Evolutionary conservation across 1,140 invertebrate species (phyloP), one percentile per base, ranked within the genome.

Genomic region (Nephila pilipes): DNA sequence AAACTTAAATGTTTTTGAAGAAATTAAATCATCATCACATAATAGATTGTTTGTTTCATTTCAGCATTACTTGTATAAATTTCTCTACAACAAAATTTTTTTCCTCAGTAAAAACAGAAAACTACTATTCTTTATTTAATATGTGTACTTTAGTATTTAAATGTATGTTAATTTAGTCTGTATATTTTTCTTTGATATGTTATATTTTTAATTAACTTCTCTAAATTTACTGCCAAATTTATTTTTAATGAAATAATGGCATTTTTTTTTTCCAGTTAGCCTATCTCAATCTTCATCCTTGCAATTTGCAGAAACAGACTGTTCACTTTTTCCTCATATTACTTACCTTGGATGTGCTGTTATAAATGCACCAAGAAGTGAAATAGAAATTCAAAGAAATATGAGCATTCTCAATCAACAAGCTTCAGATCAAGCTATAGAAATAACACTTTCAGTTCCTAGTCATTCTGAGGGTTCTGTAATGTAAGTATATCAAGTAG

Each of bases 371-470:
- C 98, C 99, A 6, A 97, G 98, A 95, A 99, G 97, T 85, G 98
- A 99, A 96, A 96, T 96, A n/a, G 99, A 99, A 96, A 99, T 99
- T 94, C 98, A 99, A 95, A 96, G 97, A 65, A 99, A 99, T 95
- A 99, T 99, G 97, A 97, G 97, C 75, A 97, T 98, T 94, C 96
- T 99, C 18, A 98, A 98, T 95, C 97, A 97, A 94, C 97, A 97
- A 94, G 95, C 96, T 63, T 97, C 97, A 91, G 97, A 98, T 94
- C 97, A 97, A 94, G 96, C 96, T 5, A 96, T 97, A 88, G 96
- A 96, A 81, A 98, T 99, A 12, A 98, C 97, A 94, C 97, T 99
- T 22, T 97, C 98, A 0, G 97, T 99, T 57, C 99, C 99, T 12
- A 97, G 97, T 93, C 98, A 97, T 95, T 98, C 98, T 4, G 98